Conservation (phyloP, 2,888 invertebrate species). For the Nomada flava region DNA sequence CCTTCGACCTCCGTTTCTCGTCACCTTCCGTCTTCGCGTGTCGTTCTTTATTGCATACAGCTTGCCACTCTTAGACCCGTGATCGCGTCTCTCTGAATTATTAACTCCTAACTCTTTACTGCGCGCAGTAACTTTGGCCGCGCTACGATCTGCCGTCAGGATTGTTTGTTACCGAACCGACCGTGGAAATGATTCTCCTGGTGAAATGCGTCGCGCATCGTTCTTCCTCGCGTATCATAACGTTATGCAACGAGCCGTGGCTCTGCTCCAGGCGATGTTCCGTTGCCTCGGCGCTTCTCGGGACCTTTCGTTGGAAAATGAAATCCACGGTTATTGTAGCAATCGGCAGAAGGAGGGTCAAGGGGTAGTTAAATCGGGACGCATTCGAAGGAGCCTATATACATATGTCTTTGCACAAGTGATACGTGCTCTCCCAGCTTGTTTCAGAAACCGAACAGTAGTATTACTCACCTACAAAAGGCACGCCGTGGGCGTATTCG, state of each 20-base stretch:
- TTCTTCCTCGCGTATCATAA: background rate
- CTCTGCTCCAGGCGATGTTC: background rate
- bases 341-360: background rate
- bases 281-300: background rate
- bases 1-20: conserved; percentile 65
- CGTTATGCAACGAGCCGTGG: background rate
- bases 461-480: conserved; percentile 72
- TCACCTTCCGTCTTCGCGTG: conserved; percentile 33
- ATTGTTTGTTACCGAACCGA: conserved; percentile 40
- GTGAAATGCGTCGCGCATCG: conserved; percentile 3
- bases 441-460: conserved; percentile 35
- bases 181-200: conserved; percentile 22
- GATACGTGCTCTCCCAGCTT: conserved; percentile 50
- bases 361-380: background rate
- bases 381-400: background rate
- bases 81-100: conserved; percentile 63
- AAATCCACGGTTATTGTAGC: background rate
- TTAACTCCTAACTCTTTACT: conserved; percentile 65
- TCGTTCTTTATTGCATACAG: conserved; percentile 60
- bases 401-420: conserved; percentile 1
- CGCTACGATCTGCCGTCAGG: conserved; percentile 26
- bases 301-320: background rate
- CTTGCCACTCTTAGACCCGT: conserved; percentile 53
- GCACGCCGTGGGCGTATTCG: conserved; percentile 73
- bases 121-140: conserved; percentile 40